Conservation (phyloP, 2,113 vertebrate genomes). For the Gallinago jamesoni region DNA sequence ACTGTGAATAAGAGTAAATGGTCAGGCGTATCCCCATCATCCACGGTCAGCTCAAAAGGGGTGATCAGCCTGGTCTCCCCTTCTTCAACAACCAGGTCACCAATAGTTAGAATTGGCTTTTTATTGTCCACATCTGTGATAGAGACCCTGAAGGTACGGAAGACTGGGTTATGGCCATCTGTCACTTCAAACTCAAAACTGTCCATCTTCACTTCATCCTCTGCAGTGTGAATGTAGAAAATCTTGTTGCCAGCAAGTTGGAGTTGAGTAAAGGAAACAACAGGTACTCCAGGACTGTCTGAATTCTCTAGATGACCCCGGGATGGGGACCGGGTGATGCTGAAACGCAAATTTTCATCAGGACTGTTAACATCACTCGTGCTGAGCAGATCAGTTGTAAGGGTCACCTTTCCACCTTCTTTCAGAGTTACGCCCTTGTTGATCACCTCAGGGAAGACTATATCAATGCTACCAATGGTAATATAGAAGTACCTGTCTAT, state of each 20-base stretch:
- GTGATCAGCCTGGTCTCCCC: constrained; percentile 65
- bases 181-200: constrained; percentile 72
- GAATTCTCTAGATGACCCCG: constrained; percentile 65
- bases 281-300: constrained; percentile 47
- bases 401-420: constrained; percentile 58
- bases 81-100: constrained; percentile 43
- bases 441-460: constrained; percentile 62
- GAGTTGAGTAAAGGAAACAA: constrained; percentile 65
- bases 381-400: constrained; percentile 67
- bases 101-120: constrained; percentile 67
- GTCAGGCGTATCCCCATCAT: constrained; percentile 67
- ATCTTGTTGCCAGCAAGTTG: constrained; percentile 72
- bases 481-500: constrained; percentile 65
- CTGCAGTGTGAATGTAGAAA: constrained; percentile 60
- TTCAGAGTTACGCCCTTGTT: constrained; percentile 67
- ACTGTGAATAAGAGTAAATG: constrained; percentile 57
- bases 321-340: constrained; percentile 46
- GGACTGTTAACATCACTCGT: constrained; percentile 64
- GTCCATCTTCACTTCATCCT: constrained; percentile 68
- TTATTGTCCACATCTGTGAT: constrained; percentile 67
- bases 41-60: constrained; percentile 67
- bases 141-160: constrained; percentile 60
- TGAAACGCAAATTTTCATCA: constrained; percentile 60
- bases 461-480: constrained; percentile 46
- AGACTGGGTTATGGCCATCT: constrained; percentile 52